Evolutionary conservation across 2,888 invertebrate species (phyloP), one percentile per base, ranked within the genome.

Genomic region (Trichogramma evanescens): DNA sequence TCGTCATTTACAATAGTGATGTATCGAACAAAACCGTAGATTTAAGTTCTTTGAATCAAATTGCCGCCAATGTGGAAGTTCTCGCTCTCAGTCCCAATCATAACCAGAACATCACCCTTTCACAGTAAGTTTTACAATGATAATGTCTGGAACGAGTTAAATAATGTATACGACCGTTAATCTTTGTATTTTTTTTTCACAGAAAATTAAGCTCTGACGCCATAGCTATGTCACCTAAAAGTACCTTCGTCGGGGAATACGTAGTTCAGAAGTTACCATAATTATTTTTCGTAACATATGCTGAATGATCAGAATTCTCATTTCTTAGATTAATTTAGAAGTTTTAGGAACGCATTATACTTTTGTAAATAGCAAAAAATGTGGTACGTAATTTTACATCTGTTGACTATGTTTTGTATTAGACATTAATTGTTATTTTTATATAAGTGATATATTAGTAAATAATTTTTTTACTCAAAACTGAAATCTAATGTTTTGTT

Each of bases 1-100:
- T 89, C 68, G 86, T 89, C 39, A 84, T 87, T 54, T 84, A 85
- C 71, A 91, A 92, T 79, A 85, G 88, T 10, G 80, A 81, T 1
- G 75, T 75, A 7, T 72, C 76, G 42, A 73, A 73, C 4, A 80
- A 79, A 6, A 73, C 74, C 3, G 83, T 85, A 54, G 82, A 89
- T 73, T 81, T 90, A 52, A 81, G 82, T 0, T 67, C 70, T 5
- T 69, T 83, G 42, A 70, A 76, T 8, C 71, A 78, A 2, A 74
- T 89, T 62, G 83, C 89, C 0, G 79, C 78, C 8, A 80, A 85
- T 68, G 81, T 90, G 72, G 83, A 85, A 41, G 80, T 89, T 10
- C 76, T 82, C 56, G 75, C 81, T 41, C 69, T 80, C 61, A 87
- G 88, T 69, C 80, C 78, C 6, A 80, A 79, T 63, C 86, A 83